Percentiles rank a stretch among this genome's conserved stretches.
phyloP scores from a whole-genome alignment of 2,113 vertebrate species.

The Takifugu flavidus region DNA sequence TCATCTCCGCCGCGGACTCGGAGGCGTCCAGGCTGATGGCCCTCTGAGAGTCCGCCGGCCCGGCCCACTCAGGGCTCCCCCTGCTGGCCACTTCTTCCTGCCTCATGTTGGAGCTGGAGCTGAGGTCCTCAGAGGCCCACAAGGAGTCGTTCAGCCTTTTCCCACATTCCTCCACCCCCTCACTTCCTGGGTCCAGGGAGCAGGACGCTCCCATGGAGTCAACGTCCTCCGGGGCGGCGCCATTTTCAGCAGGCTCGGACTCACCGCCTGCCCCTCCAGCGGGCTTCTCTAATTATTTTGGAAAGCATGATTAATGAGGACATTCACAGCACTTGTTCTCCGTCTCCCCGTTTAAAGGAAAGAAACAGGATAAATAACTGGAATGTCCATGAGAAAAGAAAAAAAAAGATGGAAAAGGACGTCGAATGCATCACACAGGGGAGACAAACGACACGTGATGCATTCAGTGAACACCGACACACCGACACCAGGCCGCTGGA shows the following conservation, averaged over 20 bases:
- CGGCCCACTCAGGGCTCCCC: conserved; percentile 38
- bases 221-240: conserved; percentile 4
- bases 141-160: conserved; percentile 48
- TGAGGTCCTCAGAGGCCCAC: conserved; percentile 57
- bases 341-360: conserved; percentile 49
- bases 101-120: conserved; percentile 14
- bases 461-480: conserved; percentile 42
- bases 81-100: conserved; percentile 21
- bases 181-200: conserved; percentile 29
- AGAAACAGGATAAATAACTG: not conserved
- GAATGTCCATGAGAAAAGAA: conserved; percentile 6
- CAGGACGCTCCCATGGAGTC: conserved; percentile 40
- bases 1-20: conserved; percentile 49
- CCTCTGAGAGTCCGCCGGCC: conserved; percentile 41
- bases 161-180: conserved; percentile 28
- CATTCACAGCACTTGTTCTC: conserved; percentile 56
- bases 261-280: conserved; percentile 20
- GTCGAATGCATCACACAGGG: conserved; percentile 21
- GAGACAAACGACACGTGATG: conserved; percentile 30
- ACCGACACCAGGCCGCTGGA: not conserved
- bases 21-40: conserved; percentile 63
- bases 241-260: conserved; percentile 17
- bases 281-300: conserved; percentile 57
- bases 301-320: conserved; percentile 67
- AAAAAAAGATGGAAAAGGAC: conserved; percentile 30